Base-by-base conservation (phyloP, 2,797 vertebrate genomes). In the Antrozous pallidus region DNA sequence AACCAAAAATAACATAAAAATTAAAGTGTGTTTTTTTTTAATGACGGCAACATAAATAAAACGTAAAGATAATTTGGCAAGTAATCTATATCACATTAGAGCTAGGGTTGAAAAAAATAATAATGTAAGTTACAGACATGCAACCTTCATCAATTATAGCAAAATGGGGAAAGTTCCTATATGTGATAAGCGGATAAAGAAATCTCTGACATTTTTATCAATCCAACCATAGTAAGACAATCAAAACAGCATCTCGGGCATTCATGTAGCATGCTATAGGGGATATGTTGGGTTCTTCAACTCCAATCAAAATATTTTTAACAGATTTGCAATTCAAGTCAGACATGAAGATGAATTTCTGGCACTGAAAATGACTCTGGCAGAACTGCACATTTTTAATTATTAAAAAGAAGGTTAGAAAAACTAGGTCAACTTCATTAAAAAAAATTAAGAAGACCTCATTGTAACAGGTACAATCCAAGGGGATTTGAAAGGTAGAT, bases 321-420 rank as follows among this genome's bases (percentile, higher is more conserved):
- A 94, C 8, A 84, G 75, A 92, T 74, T 0, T 91, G 51, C 16
- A 78, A 87, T 70, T 93, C 51, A 91, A 88, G 71, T 74, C 77
- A 45, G 26, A 91, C 56, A 88, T 61, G 70, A 94, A 90, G 92
- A 65, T 83, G 58, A 92, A 94, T 40, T 71, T 81, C 81, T 84
- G 36, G 81, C 91, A 96, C 47, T 95, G 90, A 96, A 93, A 94
- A 88, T 63, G 26, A 83, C 58, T 86, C 75, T 87, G 67, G 45
- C 75, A 96, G 75, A 58, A 91, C 74, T 96, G 94, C 61, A 94
- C 42, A 96, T 88, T 96, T 97, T 97, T 97, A 95, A 95, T 97
- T 96, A 96, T 91, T 95, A 71, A 97, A 97, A 97, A 97, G 94
- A 97, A 97, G 96, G 96, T 97, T 96, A 96, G 38, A 67, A 96